These are phyloP conservation scores for Petrocephalus schoutedeni DNA, from an alignment of 2,797 vertebrate species.

Conservation along the genomic window DNA sequence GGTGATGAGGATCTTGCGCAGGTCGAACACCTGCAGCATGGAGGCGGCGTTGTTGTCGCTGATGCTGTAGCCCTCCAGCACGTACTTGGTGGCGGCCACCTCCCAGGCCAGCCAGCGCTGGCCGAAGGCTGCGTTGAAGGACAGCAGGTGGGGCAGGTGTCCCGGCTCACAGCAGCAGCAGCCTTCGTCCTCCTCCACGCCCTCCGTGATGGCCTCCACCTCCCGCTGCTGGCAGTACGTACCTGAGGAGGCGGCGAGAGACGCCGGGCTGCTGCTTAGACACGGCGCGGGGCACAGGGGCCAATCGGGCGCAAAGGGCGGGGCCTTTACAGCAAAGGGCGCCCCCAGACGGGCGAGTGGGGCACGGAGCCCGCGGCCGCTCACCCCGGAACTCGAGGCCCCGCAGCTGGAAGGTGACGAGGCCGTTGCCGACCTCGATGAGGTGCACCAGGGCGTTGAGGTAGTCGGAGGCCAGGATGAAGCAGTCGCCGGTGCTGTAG, in stretches of 20 bases:
- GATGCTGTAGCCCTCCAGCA: slow-evolving; percentile 95
- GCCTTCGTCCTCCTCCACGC: slow-evolving; percentile 94
- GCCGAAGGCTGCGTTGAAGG: slow-evolving; percentile 90
- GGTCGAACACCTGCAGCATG: slow-evolving; percentile 97
- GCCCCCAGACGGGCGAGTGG: not conserved
- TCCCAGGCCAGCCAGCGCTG: slow-evolving; percentile 98
- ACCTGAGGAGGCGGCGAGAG: slow-evolving; percentile 53
- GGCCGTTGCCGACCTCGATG: slow-evolving; percentile 77
- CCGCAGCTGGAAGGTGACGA: slow-evolving; percentile 79
- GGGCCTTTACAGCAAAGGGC: not conserved
- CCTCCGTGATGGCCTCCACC: slow-evolving; percentile 96
- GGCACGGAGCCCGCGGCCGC: slow-evolving; percentile 11
- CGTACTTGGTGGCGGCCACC: slow-evolving; percentile 94
- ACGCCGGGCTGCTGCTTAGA: too few species aligned
- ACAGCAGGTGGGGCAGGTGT: slow-evolving; percentile 87
- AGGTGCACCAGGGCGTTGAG: slow-evolving; percentile 81
- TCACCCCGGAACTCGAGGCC: slow-evolving; percentile 88
- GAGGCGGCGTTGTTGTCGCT: slow-evolving; percentile 96
- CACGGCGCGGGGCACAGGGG: not conserved
- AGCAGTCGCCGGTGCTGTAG: slow-evolving; percentile 72
- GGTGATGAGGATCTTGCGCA: slow-evolving; percentile 91
- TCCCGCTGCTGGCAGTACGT: slow-evolving; percentile 97
- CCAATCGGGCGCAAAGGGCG: not conserved
- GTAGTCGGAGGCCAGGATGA: slow-evolving; percentile 74
- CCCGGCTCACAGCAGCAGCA: slow-evolving; percentile 97